phyloP scores from a whole-genome alignment of 2,113 vertebrate genomes.

The Uria lomvia region DNA sequence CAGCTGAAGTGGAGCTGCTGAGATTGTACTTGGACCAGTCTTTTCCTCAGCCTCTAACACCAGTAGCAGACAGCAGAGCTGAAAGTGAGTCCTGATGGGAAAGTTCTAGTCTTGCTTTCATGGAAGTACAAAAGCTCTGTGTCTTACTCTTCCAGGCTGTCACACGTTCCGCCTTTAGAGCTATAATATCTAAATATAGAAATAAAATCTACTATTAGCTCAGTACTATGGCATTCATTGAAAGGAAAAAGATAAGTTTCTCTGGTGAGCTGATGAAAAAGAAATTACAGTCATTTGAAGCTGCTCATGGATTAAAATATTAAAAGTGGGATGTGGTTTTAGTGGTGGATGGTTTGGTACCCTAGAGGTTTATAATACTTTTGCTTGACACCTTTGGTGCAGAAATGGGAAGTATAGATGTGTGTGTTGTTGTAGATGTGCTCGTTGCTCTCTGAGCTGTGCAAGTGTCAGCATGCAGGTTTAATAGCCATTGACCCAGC shows the following conservation, averaged over 20 bases:
- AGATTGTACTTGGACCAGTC: neutral
- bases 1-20: neutral
- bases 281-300: neutral
- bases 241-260: neutral
- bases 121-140: neutral
- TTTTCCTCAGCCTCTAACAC: neutral
- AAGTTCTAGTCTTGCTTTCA: neutral
- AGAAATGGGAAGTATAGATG: neutral
- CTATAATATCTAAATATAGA: constrained; percentile 9
- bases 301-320: neutral
- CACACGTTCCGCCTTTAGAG: neutral
- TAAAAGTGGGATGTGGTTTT: neutral
- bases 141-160: neutral
- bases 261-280: neutral
- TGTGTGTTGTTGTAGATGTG: neutral
- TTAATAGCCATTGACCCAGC: neutral
- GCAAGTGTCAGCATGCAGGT: neutral
- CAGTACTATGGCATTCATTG: neutral
- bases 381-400: neutral
- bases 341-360: neutral
- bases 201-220: constrained; percentile 16
- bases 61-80: neutral
- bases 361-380: neutral
- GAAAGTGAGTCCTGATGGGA: neutral
- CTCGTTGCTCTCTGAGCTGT: neutral